Conservation (phyloP, 2,113 vertebrate species). For the Forbesichthys papilliferus region DNA sequence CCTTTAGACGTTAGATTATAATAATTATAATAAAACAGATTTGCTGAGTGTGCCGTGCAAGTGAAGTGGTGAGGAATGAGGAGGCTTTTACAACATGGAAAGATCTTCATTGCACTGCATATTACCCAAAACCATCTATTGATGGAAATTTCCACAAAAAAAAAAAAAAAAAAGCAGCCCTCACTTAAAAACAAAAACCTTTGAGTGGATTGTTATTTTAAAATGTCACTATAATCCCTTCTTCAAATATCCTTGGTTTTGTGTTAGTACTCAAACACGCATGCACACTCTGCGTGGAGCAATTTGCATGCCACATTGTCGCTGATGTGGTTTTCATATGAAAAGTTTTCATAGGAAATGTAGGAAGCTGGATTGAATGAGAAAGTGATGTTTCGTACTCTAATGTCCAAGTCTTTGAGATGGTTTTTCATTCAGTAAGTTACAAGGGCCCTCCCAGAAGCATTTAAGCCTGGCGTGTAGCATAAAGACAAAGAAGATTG, state of each 20-base stretch:
- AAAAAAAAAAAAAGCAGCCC: slow-evolving; percentile 3
- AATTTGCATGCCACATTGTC: slow-evolving; percentile 6
- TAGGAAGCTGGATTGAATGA: slow-evolving; percentile 28
- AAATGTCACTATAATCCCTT: slow-evolving; percentile 41
- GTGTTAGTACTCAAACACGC: slow-evolving; percentile 16
- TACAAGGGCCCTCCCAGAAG: slow-evolving; percentile 14
- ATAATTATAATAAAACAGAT: slow-evolving; percentile 29
- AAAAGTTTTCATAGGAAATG: slow-evolving; percentile 17
- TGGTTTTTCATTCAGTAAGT: slow-evolving; percentile 37
- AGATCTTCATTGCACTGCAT: slow-evolving; percentile 53
- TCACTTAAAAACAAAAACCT: slow-evolving; percentile 19
- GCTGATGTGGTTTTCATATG: slow-evolving; percentile 36
- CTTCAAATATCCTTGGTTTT: slow-evolving; percentile 19
- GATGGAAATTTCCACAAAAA: slow-evolving; percentile 50
- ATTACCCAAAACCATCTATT: slow-evolving; percentile 42
- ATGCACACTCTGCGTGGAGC: slow-evolving; percentile 12
- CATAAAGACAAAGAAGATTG: slow-evolving; percentile 30
- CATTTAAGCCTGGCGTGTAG: not conserved
- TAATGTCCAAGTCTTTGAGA: slow-evolving; percentile 41
- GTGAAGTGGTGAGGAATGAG: slow-evolving; percentile 57
- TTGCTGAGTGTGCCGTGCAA: slow-evolving; percentile 49
- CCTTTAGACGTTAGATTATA: slow-evolving; percentile 49
- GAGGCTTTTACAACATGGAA: slow-evolving; percentile 59
- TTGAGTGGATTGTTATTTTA: slow-evolving; percentile 27
- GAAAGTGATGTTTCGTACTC: slow-evolving; percentile 29